Base-by-base conservation (phyloP, 2,113 vertebrate species). In the Semnornis frantzii region DNA sequence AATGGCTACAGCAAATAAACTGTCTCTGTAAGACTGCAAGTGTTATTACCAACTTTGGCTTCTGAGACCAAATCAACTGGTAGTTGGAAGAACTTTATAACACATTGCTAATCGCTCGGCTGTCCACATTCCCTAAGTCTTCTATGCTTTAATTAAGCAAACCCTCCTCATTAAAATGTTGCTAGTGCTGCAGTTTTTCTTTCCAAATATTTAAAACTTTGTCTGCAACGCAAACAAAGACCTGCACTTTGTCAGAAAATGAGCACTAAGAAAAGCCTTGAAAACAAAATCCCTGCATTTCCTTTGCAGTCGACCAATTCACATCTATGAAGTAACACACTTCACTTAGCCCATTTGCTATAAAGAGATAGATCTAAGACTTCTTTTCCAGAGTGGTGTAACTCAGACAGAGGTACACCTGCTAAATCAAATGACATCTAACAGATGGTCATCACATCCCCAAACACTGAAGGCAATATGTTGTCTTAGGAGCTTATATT, bases 161-260 rank as follows among this genome's bases (percentile, higher is more conserved):
- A 93, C 28, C 12, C 11, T 59, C 30, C 69, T 92, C 85, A 94
- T 94, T 94, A 95, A 92, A 93, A 94, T 65, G n/a, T 68, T 90
- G 73, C 1, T 0, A 88, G 63, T 20, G 12, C 24, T 68, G 60
- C 73, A 82, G 2, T 63, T 93, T 87, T 90, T 63, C 85, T 59
- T 94, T 91, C 69, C 68, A 91, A 87, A 73, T 70, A 93, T 82
- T 90, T 92, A 37, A 64, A 95, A 78, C 54, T 62, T 64, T 0
- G 12, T 46, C 73, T 75, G 44, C 63, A 83, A 72, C 27, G 31
- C 48, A 75, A 83, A 91, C 63, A 91, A 87, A 90, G 80, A 23
- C 34, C 9, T 59, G 69, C 37, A 72, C 64, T 89, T 77, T 91
- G 69, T 64, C 69, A 78, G 64, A 85, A 91, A 89, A 90, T 8